These are phyloP conservation scores for Tichodroma muraria DNA, from an alignment of 2,113 vertebrate species.

Conservation along the genomic window DNA sequence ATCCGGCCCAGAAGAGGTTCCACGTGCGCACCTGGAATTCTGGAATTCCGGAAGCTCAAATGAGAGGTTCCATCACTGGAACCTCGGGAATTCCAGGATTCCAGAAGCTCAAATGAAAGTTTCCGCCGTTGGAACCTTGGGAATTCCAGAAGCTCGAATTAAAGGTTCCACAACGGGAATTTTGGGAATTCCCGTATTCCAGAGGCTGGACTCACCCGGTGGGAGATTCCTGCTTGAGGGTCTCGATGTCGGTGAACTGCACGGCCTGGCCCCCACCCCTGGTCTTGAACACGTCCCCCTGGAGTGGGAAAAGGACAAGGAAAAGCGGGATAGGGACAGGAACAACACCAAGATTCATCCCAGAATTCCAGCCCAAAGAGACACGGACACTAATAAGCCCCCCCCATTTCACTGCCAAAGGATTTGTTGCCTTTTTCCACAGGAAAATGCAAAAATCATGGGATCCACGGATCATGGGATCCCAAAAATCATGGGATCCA, in stretches of 20 bases:
- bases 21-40: rapidly evolving
- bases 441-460: rapidly evolving
- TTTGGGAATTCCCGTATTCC: neutral
- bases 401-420: neutral
- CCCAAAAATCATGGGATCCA: neutral
- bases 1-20: rapidly evolving
- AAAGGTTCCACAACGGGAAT: neutral
- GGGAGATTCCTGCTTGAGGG: constrained; percentile 84
- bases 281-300: constrained; percentile 94
- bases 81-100: neutral
- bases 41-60: neutral
- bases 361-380: neutral
- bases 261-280: constrained; percentile 90
- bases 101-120: too few species aligned
- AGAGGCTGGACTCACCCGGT: constrained; percentile 38
- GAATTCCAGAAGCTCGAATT: neutral
- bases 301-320: neutral
- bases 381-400: rapidly evolving
- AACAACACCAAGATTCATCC: rapidly evolving
- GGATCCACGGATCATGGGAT: rapidly evolving
- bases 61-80: rapidly evolving
- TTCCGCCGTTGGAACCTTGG: rapidly evolving
- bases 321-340: neutral
- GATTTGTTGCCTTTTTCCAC: neutral
- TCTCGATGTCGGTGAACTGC: constrained; percentile 95